Base-by-base conservation (phyloP, 1,140 invertebrate genomes). In the Euglossa dilemma region DNA sequence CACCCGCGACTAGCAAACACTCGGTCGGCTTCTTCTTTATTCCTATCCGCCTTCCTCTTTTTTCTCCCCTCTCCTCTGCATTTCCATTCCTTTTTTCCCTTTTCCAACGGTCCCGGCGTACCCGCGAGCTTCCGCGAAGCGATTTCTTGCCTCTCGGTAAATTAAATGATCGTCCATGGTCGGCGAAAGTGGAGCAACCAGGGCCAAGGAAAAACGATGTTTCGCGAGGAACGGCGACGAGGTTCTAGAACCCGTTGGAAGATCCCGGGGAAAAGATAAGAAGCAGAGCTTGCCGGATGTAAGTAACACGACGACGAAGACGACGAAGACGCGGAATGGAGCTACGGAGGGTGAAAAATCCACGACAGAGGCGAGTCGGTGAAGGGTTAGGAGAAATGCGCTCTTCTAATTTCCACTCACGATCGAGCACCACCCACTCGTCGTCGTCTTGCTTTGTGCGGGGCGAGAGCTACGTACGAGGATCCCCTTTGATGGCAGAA, bases 181-280 rank as follows among this genome's bases (percentile, higher is more conserved):
- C 61, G 50, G 81, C 67, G 77, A 87, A 87, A 87, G 76, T 87
- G 76, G 85, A 84, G 67, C 82, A 61, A 50, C 47, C 72, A 76
- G 73, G 73, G 47, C 80, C 50, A 54, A 73, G 72, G 69, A 76
- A 87, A 87, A 87, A 80, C 63, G 81, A 45, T 61, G 23, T 28
- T 70, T 47, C 28, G 28, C 45, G 56, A 25, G 50, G 54, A 28
- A 59, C 66, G 64, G 11, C 20, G 36, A 20, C 11, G 64, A 56
- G 43, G 0, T 12, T 43, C 54, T 28, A 28, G 66, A 59, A 43
- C 47, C 20, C 28, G 64, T 43, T 20, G 52, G n/a, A 76, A 64
- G 81, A 70, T 77, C 56, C 20, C 36, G 52, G 43, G 28, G n/a
- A 54, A 23, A 20, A 71, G 75, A 71, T 80, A 50, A 67, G 47